Conservation (phyloP, 2,888 invertebrate genomes). For the Mamestra brassicae region DNA sequence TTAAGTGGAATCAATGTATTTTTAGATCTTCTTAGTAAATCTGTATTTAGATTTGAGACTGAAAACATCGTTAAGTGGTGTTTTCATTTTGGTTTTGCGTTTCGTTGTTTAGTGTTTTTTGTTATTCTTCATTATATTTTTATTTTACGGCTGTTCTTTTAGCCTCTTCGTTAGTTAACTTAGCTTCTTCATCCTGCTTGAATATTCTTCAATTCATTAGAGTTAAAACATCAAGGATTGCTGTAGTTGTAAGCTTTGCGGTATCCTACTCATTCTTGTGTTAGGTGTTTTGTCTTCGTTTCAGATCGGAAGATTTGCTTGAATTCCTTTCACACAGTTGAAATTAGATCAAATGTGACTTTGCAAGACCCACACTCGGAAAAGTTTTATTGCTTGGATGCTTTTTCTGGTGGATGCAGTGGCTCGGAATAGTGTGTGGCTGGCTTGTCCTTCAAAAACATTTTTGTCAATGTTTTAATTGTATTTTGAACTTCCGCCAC, state of each 20-base stretch:
- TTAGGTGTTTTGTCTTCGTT: background rate
- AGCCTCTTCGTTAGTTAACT: too few species aligned
- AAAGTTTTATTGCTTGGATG: too few species aligned
- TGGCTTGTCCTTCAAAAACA: background rate
- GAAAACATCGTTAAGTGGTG: constrained; percentile 31
- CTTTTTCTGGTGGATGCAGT: too few species aligned
- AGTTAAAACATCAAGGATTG: background rate
- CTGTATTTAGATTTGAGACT: constrained; percentile 50
- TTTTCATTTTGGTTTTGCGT: constrained; percentile 35
- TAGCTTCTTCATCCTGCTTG: background rate
- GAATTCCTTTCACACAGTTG: background rate
- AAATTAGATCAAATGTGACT: background rate
- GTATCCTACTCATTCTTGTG: background rate
- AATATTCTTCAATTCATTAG: background rate
- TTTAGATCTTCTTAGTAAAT: constrained; percentile 50
- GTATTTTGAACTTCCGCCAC: background rate
- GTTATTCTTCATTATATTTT: constrained; percentile 3
- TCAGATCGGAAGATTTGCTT: background rate
- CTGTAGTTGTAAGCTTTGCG: background rate
- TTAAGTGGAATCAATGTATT: constrained; percentile 57
- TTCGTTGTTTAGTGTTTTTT: constrained; percentile 15
- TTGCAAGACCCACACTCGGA: too few species aligned
- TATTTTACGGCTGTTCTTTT: background rate
- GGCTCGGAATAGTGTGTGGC: too few species aligned
- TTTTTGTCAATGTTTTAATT: background rate